Percentiles rank a stretch among this genome's conserved stretches.
Evolutionary conservation across 2,797 vertebrate species (phyloP).

Genomic region (Synanceia verrucosa): DNA sequence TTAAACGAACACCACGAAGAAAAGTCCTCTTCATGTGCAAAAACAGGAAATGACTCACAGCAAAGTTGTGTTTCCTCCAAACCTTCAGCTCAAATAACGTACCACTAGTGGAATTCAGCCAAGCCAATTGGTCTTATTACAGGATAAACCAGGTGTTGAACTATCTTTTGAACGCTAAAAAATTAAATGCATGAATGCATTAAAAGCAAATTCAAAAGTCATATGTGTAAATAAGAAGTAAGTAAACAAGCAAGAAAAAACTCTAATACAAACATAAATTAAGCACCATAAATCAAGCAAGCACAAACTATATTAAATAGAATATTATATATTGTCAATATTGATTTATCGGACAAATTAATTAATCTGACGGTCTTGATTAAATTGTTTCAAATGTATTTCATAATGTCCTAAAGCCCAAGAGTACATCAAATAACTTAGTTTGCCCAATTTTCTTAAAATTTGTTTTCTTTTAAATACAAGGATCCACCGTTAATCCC

Average conservation of each 20-base stretch:
- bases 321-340: background rate
- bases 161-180: no score
- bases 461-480: background rate
- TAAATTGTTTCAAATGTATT: background rate
- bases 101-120: background rate
- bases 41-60: conserved; percentile 54
- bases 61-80: conserved; percentile 26
- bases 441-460: background rate
- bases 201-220: no score
- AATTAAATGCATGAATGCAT: no score
- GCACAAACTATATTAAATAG: background rate
- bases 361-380: no score
- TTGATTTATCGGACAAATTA: background rate
- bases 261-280: background rate
- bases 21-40: background rate
- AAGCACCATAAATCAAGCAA: background rate
- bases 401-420: background rate
- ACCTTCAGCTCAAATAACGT: background rate
- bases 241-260: background rate
- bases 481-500: background rate
- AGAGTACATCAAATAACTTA: background rate
- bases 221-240: no score
- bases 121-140: background rate
- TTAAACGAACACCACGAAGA: background rate
- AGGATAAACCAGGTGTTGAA: background rate